phyloP scores from a whole-genome alignment of 2,113 vertebrate genomes.

The Geococcyx californianus region DNA sequence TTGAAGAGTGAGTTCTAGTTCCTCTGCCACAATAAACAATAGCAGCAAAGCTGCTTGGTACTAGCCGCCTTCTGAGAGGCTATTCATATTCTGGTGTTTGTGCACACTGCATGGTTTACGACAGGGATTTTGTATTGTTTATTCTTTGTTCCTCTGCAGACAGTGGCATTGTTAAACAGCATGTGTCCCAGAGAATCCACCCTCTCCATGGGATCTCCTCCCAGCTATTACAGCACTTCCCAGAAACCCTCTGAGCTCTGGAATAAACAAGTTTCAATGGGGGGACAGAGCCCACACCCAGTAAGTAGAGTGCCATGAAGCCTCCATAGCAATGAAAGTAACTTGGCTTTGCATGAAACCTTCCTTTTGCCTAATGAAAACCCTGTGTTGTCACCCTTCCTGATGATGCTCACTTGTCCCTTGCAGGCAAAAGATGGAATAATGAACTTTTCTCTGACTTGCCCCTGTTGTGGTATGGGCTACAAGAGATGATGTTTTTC shows the following conservation, averaged over 20 bases:
- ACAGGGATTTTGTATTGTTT: conserved; percentile 51
- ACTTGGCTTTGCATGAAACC: conserved; percentile 36
- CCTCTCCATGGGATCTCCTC: conserved; percentile 60
- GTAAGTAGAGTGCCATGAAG: conserved; percentile 39
- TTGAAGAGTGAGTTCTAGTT: conserved; percentile 40
- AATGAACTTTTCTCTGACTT: background rate
- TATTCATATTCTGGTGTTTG: conserved; percentile 57
- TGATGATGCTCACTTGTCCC: background rate
- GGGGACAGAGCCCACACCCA: conserved; percentile 52
- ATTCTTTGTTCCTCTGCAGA: conserved; percentile 52
- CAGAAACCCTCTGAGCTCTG: conserved; percentile 57
- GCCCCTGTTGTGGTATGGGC: background rate
- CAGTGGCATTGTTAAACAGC: conserved; percentile 60
- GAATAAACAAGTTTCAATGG: conserved; percentile 59
- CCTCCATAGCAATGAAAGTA: conserved; percentile 61
- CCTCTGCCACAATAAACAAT: conserved; percentile 30
- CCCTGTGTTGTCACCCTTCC: conserved; percentile 40
- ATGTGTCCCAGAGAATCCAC: conserved; percentile 36
- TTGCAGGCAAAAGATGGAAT: background rate
- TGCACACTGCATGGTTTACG: conserved; percentile 52
- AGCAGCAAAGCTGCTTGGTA: conserved; percentile 35
- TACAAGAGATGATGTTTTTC: background rate
- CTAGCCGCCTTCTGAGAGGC: background rate
- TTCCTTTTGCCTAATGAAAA: conserved; percentile 51
- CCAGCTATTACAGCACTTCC: conserved; percentile 64